Evolutionary conservation across 2,113 vertebrate species (phyloP).

Genomic region (Lepus americanus): DNA sequence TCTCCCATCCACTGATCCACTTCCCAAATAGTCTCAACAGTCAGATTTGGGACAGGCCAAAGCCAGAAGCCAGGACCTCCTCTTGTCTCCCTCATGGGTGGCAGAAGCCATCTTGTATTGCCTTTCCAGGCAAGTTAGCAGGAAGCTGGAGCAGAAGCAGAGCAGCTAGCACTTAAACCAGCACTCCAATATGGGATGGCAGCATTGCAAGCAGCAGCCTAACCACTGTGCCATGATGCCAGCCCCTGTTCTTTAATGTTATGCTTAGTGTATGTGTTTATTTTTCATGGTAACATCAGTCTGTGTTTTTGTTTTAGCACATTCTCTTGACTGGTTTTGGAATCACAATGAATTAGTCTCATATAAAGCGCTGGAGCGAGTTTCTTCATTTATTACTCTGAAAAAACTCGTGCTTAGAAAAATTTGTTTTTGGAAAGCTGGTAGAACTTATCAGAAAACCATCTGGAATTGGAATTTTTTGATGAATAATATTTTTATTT

Average conservation of each 20-base stretch:
- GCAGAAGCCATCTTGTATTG: too few species aligned
- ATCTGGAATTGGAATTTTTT: not conserved
- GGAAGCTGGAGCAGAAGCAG: too few species aligned
- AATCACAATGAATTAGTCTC: constrained; percentile 15
- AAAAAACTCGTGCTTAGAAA: not conserved
- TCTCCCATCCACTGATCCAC: too few species aligned
- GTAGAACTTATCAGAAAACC: not conserved
- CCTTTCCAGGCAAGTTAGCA: too few species aligned
- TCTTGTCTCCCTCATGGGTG: too few species aligned
- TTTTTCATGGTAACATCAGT: not conserved
- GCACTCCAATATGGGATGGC: too few species aligned
- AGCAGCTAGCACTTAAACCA: too few species aligned
- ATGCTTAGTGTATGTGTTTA: not conserved
- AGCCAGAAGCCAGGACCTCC: too few species aligned
- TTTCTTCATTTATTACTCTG: not conserved
- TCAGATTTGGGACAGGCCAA: too few species aligned
- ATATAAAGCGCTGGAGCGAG: not conserved
- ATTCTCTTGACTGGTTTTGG: not conserved
- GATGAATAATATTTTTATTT: not conserved
- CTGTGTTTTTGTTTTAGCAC: not conserved
- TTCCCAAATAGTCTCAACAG: too few species aligned
- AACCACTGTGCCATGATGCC: too few species aligned
- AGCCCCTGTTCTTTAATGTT: not conserved
- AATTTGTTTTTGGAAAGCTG: constrained; percentile 21
- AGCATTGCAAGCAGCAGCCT: too few species aligned